Conservation (phyloP, 2,888 invertebrate genomes). For the Lochmaea capreae region DNA sequence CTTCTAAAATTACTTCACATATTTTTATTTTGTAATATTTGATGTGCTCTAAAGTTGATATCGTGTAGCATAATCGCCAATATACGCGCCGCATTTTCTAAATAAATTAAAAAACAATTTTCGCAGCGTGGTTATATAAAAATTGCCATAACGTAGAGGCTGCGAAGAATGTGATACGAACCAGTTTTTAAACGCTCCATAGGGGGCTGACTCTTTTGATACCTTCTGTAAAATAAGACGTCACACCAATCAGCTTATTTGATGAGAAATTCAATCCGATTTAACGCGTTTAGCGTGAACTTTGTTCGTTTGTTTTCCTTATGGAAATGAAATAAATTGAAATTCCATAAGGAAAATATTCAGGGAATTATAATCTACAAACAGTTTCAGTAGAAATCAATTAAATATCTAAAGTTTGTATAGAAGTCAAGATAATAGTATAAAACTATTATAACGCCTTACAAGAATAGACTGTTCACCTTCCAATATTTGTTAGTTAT, state of each 20-base stretch:
- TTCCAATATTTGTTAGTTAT: too few species aligned
- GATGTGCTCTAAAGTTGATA: neutral
- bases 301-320: conserved; percentile 7
- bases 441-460: too few species aligned
- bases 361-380: too few species aligned
- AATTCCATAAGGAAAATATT: neutral
- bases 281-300: conserved; percentile 10
- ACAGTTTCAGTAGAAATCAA: too few species aligned
- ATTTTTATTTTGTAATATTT: neutral
- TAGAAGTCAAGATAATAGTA: too few species aligned
- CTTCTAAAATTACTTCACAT: too few species aligned
- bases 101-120: neutral
- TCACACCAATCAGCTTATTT: conserved; percentile 10
- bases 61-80: neutral
- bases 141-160: neutral
- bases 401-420: too few species aligned
- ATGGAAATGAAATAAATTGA: conserved; percentile 1
- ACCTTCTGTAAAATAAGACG: conserved; percentile 11
- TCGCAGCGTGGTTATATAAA: neutral
- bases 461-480: too few species aligned
- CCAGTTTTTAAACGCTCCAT: conserved; percentile 10
- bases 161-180: conserved; percentile 9
- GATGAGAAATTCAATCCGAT: conserved; percentile 9
- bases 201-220: conserved; percentile 9
- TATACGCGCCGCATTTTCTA: neutral